Evolutionary conservation across 2,113 vertebrate species (phyloP), one percentile per base, ranked within the genome.

Genomic region (Megaleporinus macrocephalus): DNA sequence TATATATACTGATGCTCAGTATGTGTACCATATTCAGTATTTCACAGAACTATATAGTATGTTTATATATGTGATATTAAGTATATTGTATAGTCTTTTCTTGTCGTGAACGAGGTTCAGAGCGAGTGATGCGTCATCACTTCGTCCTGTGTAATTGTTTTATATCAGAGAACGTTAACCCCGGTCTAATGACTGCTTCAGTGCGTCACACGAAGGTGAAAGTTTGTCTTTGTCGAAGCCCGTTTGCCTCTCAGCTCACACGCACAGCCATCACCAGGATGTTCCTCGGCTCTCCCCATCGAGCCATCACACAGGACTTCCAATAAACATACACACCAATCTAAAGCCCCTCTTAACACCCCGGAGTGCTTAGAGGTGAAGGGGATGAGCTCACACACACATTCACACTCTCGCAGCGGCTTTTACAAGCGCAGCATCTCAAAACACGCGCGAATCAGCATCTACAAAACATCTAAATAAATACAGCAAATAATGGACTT

Each of bases 271-370:
- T 91, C 76, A 88, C 9, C 41, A 44, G 87, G 89, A 89, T 92
- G 92, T 92, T 89, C 91, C 92, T 90, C 73, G 89, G 90, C 77
- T 89, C 84, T 33, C 75, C 66, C 80, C 83, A 83, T 88, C 83
- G 85, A 82, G 76, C 84, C 87, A 86, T 87, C 84, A 85, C 80
- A 85, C 86, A 86, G 88, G 88, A 59, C 84, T 88, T 87, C 87
- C 85, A 94, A 93, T 94, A 92, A 91, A 93, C 93, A 94, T 93
- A 65, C 33, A 86, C 79, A 66, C 33, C 77, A 87, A n/a, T 89
- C 89, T 85, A 85, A 73, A 78, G 10, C 44, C 5, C 3, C 79
- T 30, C 13, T 44, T 83, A 53, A 83, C 83, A 85, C 84, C 57
- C 55, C 36, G 26, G 18, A 80, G 26, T 33, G 76, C 62, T 59